These are phyloP conservation scores for Lepus oiostolus DNA, from an alignment of 2,797 vertebrate species.

Conservation along the genomic window DNA sequence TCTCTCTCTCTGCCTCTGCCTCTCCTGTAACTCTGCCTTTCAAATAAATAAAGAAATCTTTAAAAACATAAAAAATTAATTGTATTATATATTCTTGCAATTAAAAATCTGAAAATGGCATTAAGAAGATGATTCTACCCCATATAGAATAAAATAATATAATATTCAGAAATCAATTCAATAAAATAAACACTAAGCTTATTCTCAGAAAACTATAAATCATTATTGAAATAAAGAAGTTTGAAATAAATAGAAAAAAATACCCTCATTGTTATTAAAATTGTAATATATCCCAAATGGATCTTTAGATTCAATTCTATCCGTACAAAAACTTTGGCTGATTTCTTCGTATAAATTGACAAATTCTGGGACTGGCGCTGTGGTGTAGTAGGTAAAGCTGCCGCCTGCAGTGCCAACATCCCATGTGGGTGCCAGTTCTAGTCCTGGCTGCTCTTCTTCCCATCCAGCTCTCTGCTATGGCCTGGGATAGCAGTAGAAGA, in stretches of 20 bases:
- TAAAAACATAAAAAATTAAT: too few relatives aligned
- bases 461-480: too few relatives aligned
- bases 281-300: background rate
- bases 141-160: background rate
- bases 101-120: conserved; percentile 8
- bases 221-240: background rate
- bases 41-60: too few relatives aligned
- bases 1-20: too few relatives aligned
- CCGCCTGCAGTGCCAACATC: too few relatives aligned
- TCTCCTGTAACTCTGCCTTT: too few relatives aligned
- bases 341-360: background rate
- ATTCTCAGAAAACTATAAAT: background rate
- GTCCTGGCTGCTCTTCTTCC: too few relatives aligned
- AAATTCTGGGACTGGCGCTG: background rate
- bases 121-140: conserved; percentile 14
- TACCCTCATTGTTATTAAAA: background rate
- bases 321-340: background rate
- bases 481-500: too few relatives aligned
- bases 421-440: too few relatives aligned
- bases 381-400: too few relatives aligned
- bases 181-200: background rate
- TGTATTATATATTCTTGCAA: background rate
- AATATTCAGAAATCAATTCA: background rate
- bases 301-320: background rate
- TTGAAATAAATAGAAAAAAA: background rate